Base-by-base conservation (phyloP, 2,797 vertebrate species). In the Hoplostethus atlanticus region DNA sequence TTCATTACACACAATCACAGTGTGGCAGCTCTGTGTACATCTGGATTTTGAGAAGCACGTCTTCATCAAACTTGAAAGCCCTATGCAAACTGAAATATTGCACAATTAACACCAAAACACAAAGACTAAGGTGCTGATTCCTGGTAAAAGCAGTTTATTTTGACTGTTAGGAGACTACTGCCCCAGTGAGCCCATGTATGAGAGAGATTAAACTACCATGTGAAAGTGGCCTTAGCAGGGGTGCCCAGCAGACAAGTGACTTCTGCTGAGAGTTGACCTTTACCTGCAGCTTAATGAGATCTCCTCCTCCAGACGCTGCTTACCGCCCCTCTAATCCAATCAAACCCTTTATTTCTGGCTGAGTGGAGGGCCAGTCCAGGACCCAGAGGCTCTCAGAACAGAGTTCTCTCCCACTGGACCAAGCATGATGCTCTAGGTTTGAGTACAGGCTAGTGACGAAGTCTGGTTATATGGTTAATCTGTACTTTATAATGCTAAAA, bases 291-390 rank as follows among this genome's bases (percentile, higher is more conserved):
- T 89, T 89, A 91, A 89, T 81, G 83, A 89, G 76, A 78, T 79
- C 81, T 61, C 62, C 79, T 68, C 72, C 53, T 17, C 40, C 64
- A 17, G n/a, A 5, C 1, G 2, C 36, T 48, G 68, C 72, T 80
- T 54, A 69, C 67, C 40, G 4, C 62, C 1, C 2, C 65, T 73
- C 74, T 87, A 92, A 91, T 93, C 92, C 87, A 85, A 90, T 83
- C 73, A 88, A 83, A 90, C 85, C 61, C 76, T 89, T 91, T 91
- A 89, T 89, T 91, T 92, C 89, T 91, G 91, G 83, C 80, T 84
- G 85, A 89, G 70, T 80, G 73, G 83, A 84, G 55, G 57, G n/a
- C 63, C 65, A 52, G 56, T 67, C 58, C 61, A 60, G 62, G 51
- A 51, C 36, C 21, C 0, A 10, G 46, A 58, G 63, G 51, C 59